Conservation (phyloP, 2,113 vertebrate genomes). For the Microtus richardsoni region DNA sequence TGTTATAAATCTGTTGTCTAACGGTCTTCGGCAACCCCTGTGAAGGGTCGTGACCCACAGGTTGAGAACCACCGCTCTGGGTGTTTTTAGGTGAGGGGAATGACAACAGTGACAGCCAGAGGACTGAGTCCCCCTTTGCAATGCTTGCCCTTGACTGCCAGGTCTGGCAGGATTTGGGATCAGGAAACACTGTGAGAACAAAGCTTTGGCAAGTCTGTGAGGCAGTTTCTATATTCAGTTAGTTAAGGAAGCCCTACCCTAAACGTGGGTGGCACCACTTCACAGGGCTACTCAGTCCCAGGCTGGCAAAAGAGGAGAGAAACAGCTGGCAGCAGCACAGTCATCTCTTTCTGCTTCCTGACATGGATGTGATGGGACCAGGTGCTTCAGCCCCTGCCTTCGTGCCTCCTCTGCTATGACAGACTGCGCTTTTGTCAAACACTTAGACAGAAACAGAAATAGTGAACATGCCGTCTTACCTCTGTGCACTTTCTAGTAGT, state of each 20-base stretch:
- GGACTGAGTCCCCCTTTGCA: background rate
- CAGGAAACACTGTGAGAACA: background rate
- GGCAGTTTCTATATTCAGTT: background rate
- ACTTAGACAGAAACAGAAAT: too few species aligned
- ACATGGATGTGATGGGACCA: background rate
- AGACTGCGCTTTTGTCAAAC: background rate
- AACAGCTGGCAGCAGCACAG: background rate
- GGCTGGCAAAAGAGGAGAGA: too few species aligned
- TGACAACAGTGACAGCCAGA: background rate
- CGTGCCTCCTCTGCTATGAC: background rate
- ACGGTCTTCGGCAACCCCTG: background rate
- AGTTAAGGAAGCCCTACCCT: background rate
- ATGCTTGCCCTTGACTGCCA: background rate
- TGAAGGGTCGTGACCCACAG: background rate
- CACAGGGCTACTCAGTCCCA: background rate
- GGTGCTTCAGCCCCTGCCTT: background rate
- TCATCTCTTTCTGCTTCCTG: background rate
- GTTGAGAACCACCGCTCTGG: background rate
- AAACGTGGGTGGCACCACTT: background rate
- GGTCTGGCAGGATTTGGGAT: too few species aligned
- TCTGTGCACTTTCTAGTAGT: background rate
- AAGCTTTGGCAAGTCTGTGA: background rate
- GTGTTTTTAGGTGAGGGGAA: background rate
- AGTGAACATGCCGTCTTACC: background rate
- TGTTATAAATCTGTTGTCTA: background rate